Base-by-base conservation (phyloP, 2,888 invertebrate genomes). In the Ligdia adustata region DNA sequence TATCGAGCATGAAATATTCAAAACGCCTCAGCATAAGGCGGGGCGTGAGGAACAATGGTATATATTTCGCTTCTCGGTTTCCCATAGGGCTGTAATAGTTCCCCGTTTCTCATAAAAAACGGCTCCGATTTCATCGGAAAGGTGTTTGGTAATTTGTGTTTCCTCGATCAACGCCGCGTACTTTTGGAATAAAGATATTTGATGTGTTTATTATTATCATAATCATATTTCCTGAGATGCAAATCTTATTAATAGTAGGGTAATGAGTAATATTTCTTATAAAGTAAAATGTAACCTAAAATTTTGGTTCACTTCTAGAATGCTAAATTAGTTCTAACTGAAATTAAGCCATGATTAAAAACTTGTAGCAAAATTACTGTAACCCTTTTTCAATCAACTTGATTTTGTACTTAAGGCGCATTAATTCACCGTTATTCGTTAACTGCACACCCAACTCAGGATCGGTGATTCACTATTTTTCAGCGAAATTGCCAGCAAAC, bases 1-100 rank as follows among this genome's bases (percentile, higher is more conserved):
- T 86, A 87, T 82, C 72, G 66, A 60, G 73, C 74, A 83, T 85
- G 79, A 87, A 83, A 88, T 87, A 88, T 80, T 80, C 82, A 84
- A 77, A 83, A 76, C 74, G 77, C 70, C 72, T 74, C 65, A 66
- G 66, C 79, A 76, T 80, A 81, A 69, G 74, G 64, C 63, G 54
- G 67, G 73, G 75, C 69, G 78, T 72, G 74, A 76, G 70, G 69
- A 79, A 78, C 72, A 72, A 71, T 72, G 76, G 75, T 67, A 77
- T 79, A 75, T 75, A 75, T 75, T 76, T 67, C 52, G 64, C 66
- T 16, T 16, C 57, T 66, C 57, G 57, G 59, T 64, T 62, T 64
- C 55, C 60, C 52, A 47, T 57, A 61, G 63, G 65, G 69, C 53
- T 64, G 64, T 51, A 44, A 65, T 50, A 56, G 50, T 50, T 56